Evolutionary conservation across 2,797 vertebrate genomes (phyloP).

Genomic region (Paramormyrops hopkinsi): DNA sequence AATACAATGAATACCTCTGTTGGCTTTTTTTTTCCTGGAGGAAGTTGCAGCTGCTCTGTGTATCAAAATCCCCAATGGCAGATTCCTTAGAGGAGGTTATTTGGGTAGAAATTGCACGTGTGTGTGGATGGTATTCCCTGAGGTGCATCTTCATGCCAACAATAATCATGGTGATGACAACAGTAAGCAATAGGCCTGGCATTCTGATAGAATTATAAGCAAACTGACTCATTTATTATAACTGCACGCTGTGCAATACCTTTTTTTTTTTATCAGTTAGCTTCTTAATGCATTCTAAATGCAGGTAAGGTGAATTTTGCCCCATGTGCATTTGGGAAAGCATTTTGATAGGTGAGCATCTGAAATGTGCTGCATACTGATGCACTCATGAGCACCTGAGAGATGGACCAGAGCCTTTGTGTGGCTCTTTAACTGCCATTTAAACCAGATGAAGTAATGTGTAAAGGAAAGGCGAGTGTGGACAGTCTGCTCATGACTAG

Average conservation of each 20-base stretch:
- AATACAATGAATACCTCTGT: not conserved
- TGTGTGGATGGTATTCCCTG: not conserved
- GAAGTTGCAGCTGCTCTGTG: not conserved
- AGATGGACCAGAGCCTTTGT: not conserved
- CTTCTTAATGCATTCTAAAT: not conserved
- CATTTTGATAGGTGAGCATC: not conserved
- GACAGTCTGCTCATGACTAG: not conserved
- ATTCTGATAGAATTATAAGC: conserved; percentile 1
- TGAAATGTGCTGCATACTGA: conserved; percentile 6
- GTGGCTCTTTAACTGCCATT: not conserved
- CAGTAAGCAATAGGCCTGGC: not conserved
- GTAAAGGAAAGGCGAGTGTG: not conserved
- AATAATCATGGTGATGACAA: not conserved
- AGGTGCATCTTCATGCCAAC: not conserved
- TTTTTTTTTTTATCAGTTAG: not conserved
- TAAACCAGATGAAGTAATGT: not conserved
- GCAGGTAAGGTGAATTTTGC: not conserved
- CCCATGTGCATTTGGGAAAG: not conserved
- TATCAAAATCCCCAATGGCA: not conserved
- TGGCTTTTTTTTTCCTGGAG: not conserved
- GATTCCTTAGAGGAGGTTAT: not conserved
- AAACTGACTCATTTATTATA: not conserved
- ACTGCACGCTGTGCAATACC: not conserved
- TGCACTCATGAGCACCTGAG: not conserved
- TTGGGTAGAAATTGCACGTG: not conserved